phyloP scores from a whole-genome alignment of 1,140 invertebrate species.

The Paralvinella palmiformis region DNA sequence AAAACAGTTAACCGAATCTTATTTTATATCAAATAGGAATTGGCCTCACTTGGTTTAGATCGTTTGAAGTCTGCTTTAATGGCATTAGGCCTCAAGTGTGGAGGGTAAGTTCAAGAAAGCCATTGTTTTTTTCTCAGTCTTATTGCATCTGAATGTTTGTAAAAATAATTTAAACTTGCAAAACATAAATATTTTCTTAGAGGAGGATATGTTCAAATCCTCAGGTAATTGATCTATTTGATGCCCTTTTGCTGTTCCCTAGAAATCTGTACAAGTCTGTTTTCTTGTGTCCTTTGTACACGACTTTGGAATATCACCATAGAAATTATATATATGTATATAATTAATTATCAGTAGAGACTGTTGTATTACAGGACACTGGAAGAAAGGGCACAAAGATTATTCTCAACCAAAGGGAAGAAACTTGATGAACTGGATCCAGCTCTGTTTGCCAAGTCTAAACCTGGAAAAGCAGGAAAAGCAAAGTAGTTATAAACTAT shows the following conservation, averaged over 20 bases:
- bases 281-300: too few relatives aligned
- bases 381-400: slow-evolving; percentile 20
- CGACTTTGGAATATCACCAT: too few relatives aligned
- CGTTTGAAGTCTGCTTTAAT: slow-evolving; percentile 94
- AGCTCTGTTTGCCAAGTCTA: slow-evolving; percentile 75
- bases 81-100: slow-evolving; percentile 97
- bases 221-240: too few relatives aligned
- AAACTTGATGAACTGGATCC: slow-evolving; percentile 75
- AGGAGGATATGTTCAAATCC: too few relatives aligned
- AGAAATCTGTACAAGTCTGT: too few relatives aligned
- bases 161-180: too few relatives aligned
- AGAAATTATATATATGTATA: too few relatives aligned
- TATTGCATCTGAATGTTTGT: background rate
- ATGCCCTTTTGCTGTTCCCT: too few relatives aligned
- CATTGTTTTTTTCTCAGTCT: background rate
- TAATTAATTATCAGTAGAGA: too few relatives aligned
- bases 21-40: too few relatives aligned
- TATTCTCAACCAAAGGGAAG: slow-evolving; percentile 59
- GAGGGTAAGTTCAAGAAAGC: slow-evolving; percentile 69
- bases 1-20: too few relatives aligned
- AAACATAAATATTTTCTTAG: too few relatives aligned
- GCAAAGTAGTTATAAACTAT: slow-evolving; percentile 33
- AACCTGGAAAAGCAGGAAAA: slow-evolving; percentile 47
- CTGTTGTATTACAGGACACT: slow-evolving; percentile 15
- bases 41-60: slow-evolving; percentile 92